phyloP scores from a whole-genome alignment of 1,140 invertebrate genomes.

The Paraescarpia echinospica region DNA sequence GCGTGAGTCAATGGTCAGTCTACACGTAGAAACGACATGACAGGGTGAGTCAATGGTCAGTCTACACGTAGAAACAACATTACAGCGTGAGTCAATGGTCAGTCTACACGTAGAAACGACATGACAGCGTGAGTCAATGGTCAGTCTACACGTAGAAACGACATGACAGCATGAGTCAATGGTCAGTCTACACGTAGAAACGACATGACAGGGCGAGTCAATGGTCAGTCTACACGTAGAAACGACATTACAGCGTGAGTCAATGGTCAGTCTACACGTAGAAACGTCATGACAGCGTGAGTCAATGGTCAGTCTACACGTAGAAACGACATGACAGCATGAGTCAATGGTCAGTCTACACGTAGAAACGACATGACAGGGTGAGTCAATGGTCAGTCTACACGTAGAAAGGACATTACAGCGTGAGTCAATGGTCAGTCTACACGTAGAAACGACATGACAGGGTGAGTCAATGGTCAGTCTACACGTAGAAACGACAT shows the following conservation, averaged over 20 bases:
- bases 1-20: too few species aligned
- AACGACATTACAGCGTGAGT: too few species aligned
- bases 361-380: background rate
- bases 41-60: slow-evolving; percentile 8
- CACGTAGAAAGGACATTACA: too few species aligned
- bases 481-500: too few species aligned
- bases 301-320: background rate
- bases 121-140: slow-evolving; percentile 10
- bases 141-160: background rate
- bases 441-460: background rate
- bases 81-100: too few species aligned
- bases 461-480: slow-evolving; percentile 8
- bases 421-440: too few species aligned
- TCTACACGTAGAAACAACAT: too few species aligned
- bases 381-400: slow-evolving; percentile 2
- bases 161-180: too few species aligned
- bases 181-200: background rate
- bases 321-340: too few species aligned
- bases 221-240: background rate
- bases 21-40: background rate
- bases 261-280: too few species aligned
- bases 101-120: background rate
- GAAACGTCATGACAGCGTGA: slow-evolving; percentile 4
- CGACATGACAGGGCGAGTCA: slow-evolving; percentile 6
- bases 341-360: too few species aligned